Evolutionary conservation across 2,888 invertebrate species (phyloP).

Genomic region (Pyralis farinalis): DNA sequence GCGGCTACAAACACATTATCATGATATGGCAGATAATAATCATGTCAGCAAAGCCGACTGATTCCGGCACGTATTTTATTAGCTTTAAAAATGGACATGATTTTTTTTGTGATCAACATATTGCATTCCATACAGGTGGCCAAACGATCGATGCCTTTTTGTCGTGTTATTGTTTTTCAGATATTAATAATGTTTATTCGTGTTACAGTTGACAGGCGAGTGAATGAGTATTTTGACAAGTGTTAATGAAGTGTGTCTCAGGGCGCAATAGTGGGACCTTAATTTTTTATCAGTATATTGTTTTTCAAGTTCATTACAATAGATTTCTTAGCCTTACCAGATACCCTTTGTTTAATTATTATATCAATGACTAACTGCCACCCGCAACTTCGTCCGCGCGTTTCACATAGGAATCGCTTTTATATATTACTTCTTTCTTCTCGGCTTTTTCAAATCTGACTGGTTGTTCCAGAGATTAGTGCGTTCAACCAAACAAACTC

Average conservation of each 20-base stretch:
- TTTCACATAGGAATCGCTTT: too few species aligned
- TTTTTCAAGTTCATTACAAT: too few species aligned
- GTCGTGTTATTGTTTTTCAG: constrained; percentile 4
- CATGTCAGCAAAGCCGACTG: constrained; percentile 12
- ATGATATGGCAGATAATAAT: constrained; percentile 16
- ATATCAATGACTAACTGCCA: too few species aligned
- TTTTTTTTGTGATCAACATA: not conserved
- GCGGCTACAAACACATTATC: constrained; percentile 2
- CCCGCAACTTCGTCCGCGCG: too few species aligned
- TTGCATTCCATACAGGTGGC: constrained; percentile 4
- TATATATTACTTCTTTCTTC: too few species aligned
- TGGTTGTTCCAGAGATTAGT: too few species aligned
- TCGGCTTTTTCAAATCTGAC: too few species aligned
- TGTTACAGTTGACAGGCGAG: constrained; percentile 3
- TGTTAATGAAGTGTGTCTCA: not conserved
- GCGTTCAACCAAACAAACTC: too few species aligned
- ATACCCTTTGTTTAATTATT: too few species aligned
- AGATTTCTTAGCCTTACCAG: too few species aligned
- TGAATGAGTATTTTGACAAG: not conserved
- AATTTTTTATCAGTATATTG: too few species aligned
- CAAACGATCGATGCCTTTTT: not conserved
- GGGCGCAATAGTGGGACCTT: not conserved
- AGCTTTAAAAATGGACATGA: constrained; percentile 12
- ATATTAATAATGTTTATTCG: constrained; percentile 7
- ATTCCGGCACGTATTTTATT: constrained; percentile 19